phyloP scores from a whole-genome alignment of 1,140 invertebrate species.

The Macrotrachela quadricornifera region DNA sequence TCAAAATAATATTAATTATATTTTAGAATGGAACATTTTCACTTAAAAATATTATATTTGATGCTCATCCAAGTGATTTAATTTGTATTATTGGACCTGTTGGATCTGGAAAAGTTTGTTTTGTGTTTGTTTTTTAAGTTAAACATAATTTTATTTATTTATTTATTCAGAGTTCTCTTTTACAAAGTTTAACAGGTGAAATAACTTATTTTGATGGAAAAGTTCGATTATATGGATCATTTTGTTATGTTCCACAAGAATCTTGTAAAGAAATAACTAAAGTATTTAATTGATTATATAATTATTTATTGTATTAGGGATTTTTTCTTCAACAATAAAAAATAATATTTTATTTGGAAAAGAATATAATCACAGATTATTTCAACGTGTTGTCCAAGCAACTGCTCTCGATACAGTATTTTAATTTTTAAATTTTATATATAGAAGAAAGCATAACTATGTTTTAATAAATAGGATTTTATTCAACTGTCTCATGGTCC shows the following conservation, averaged over 20 bases:
- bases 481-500: slow-evolving; percentile 55
- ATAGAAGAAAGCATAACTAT: neutral
- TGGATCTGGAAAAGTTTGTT: slow-evolving; percentile 21
- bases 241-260: slow-evolving; percentile 8
- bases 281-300: too few species aligned
- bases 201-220: slow-evolving; percentile 1
- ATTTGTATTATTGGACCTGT: too few species aligned
- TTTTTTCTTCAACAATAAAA: slow-evolving; percentile 43
- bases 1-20: too few species aligned
- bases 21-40: too few species aligned
- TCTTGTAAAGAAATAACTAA: slow-evolving; percentile 6
- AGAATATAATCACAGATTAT: slow-evolving; percentile 15
- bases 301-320: slow-evolving; percentile 31
- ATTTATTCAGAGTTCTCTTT: slow-evolving; percentile 12
- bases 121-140: too few species aligned
- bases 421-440: neutral
- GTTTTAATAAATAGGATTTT: slow-evolving; percentile 40
- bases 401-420: slow-evolving; percentile 21
- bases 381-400: neutral
- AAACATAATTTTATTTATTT: too few species aligned
- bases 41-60: too few species aligned
- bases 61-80: too few species aligned
- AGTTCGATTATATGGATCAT: neutral
- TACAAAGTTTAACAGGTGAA: slow-evolving; percentile 1
- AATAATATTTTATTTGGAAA: slow-evolving; percentile 69